Conservation (phyloP, 2,797 vertebrate species). For the Spheniscus humboldti region DNA sequence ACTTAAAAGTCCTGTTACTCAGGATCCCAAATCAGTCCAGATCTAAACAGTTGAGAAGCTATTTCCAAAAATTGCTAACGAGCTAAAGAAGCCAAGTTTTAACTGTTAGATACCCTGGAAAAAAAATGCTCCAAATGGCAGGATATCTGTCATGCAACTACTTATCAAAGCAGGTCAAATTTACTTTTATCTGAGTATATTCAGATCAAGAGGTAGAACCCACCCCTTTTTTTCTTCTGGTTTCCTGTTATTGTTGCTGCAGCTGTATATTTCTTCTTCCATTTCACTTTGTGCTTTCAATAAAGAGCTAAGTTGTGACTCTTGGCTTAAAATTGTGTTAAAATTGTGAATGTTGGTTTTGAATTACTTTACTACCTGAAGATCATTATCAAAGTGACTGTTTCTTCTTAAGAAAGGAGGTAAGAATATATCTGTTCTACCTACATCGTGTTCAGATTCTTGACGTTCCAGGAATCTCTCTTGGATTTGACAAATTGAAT, state of each 20-base stretch:
- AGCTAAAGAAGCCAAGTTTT: background rate
- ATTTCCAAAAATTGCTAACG: background rate
- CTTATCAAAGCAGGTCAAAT: background rate
- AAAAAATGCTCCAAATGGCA: background rate
- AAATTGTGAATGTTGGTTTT: background rate
- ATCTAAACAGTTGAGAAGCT: background rate
- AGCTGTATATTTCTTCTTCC: constrained; percentile 41
- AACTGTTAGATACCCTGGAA: background rate
- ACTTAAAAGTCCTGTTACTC: background rate
- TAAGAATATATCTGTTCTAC: constrained; percentile 34
- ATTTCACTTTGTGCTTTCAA: constrained; percentile 16
- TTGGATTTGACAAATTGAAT: background rate
- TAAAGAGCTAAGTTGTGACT: background rate
- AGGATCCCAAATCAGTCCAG: background rate
- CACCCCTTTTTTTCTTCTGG: constrained; percentile 35
- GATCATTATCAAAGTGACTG: constrained; percentile 13
- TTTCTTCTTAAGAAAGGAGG: constrained; percentile 51
- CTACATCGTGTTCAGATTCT: constrained; percentile 2
- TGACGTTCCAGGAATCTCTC: constrained; percentile 37
- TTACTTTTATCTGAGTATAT: background rate
- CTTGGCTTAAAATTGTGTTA: background rate
- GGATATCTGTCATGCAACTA: background rate
- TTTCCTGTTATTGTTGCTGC: constrained; percentile 60
- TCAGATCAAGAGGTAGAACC: constrained; percentile 19
- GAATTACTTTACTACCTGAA: constrained; percentile 24